A percentile compares a stretch with the other conserved stretches of the same genome.
phyloP scores from a whole-genome alignment of 2,888 invertebrate genomes.

The Phytoseiulus persimilis region DNA sequence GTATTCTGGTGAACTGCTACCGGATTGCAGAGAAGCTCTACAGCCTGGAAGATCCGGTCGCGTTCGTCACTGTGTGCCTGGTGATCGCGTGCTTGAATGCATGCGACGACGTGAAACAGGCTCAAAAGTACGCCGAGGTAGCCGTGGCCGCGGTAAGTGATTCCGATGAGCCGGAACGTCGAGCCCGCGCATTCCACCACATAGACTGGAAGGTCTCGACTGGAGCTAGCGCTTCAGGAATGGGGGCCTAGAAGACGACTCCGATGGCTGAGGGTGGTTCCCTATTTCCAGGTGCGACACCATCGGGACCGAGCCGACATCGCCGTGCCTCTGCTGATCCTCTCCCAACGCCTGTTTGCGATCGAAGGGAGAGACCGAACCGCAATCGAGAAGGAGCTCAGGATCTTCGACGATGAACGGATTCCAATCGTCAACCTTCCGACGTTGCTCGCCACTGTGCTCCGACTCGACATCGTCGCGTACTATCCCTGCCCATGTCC shows the following conservation, averaged over 20 bases:
- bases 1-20: constrained; percentile 49
- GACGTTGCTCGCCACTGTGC: constrained; percentile 46
- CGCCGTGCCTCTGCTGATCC: constrained; percentile 48
- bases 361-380: constrained; percentile 49
- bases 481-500: neutral
- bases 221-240: too few relatives aligned
- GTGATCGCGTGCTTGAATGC: constrained; percentile 48
- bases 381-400: constrained; percentile 47
- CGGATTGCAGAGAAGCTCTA: constrained; percentile 46
- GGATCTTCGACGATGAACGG: constrained; percentile 45
- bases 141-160: constrained; percentile 46
- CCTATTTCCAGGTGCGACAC: constrained; percentile 44
- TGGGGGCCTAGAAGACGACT: neutral
- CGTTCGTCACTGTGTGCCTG: constrained; percentile 48
- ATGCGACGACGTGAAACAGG: constrained; percentile 47
- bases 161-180: too few relatives aligned
- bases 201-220: too few relatives aligned
- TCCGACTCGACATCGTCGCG: constrained; percentile 39
- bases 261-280: neutral
- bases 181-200: too few relatives aligned
- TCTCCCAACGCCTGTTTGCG: constrained; percentile 49
- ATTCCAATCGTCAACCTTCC: constrained; percentile 44
- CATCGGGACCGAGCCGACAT: constrained; percentile 46
- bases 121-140: constrained; percentile 48
- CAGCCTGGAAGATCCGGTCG: constrained; percentile 43